These are phyloP conservation scores for Rhingia rostrata DNA, from an alignment of 2,888 invertebrate genomes.

Conservation along the genomic window DNA sequence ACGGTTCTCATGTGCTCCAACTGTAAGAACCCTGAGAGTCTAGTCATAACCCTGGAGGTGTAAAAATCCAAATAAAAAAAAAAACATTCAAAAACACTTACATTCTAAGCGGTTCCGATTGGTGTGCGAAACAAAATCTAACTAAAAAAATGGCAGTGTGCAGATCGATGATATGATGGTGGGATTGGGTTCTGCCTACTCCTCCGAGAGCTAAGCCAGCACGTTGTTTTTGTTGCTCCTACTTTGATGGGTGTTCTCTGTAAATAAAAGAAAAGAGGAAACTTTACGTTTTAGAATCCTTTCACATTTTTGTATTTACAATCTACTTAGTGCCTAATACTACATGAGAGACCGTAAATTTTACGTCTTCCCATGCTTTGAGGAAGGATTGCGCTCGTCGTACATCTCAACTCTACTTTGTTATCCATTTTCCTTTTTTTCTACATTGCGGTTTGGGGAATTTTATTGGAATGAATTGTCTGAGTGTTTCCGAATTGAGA, in stretches of 20 bases:
- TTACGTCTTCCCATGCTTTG: slow-evolving; percentile 4
- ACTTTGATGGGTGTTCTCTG: slow-evolving; percentile 19
- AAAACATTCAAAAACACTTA: slow-evolving; percentile 63
- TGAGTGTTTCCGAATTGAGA: slow-evolving; percentile 40
- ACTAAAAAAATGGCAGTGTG: slow-evolving; percentile 56
- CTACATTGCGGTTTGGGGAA: slow-evolving; percentile 47
- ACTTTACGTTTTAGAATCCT: slow-evolving; percentile 26
- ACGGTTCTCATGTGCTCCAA: no score
- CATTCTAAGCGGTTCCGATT: slow-evolving; percentile 61
- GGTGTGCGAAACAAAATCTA: slow-evolving; percentile 49
- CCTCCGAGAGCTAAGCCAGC: slow-evolving; percentile 5
- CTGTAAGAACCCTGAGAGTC: no score
- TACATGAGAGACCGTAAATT: slow-evolving; percentile 33
- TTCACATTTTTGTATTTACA: slow-evolving; percentile 44
- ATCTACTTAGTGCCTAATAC: slow-evolving; percentile 63
- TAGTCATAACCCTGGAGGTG: no score
- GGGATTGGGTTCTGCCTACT: slow-evolving; percentile 7
- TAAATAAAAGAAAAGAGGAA: slow-evolving; percentile 40
- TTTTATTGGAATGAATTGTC: slow-evolving; percentile 61
- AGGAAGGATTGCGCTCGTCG: neutral
- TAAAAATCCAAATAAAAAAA: slow-evolving; percentile 17
- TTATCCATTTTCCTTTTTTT: slow-evolving; percentile 25
- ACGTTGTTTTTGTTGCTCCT: slow-evolving; percentile 17
- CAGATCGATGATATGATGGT: slow-evolving; percentile 51
- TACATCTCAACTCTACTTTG: slow-evolving; percentile 26